Evolutionary conservation across 1,140 invertebrate species (phyloP), one percentile per base, ranked within the genome.

Genomic region (Microplitis demolitor): DNA sequence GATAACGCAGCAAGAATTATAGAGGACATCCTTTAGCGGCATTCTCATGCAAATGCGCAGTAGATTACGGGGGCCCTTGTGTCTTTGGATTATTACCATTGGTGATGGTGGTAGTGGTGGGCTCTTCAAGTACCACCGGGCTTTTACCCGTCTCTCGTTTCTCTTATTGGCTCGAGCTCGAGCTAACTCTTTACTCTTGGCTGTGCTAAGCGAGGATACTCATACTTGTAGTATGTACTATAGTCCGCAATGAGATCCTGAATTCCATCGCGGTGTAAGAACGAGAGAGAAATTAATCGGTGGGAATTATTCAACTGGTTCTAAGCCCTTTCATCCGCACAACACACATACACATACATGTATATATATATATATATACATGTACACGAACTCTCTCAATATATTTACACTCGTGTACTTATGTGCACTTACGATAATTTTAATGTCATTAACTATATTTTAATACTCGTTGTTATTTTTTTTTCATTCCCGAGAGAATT

Each of bases 1-100:
- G 81, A 82, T 82, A 82, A 81, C 78, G 79, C 78, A 72, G 76
- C 77, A 80, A 84, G 82, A 84, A 82, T 84, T 81, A 84, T 83
- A 79, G 78, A 75, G 78, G 78, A 78, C 80, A 82, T 82, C 81
- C 78, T 82, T 83, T 81, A 81, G 79, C 80, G 83, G 79, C 79
- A 83, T 84, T 84, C 79, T 83, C 79, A 84, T 84, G 83, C 81
- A 84, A 84, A 84, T 84, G 79, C 77, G 74, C 76, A 77, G 75
- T 80, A 79, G 83, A 84, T 84, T 84, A 84, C 81, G 80, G 76
- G 24, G 11, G 78, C 79, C 78, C 78, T 80, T 81, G 80, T 81
- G 80, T 79, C 79, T 79, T 80, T 75, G 77, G 80, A 83, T 82
- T 82, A 81, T 80, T 83, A 81, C 79, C 82, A 82, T 84, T 82